Base-by-base conservation (phyloP, 2,113 vertebrate species). In the Mastomys natalensis region DNA sequence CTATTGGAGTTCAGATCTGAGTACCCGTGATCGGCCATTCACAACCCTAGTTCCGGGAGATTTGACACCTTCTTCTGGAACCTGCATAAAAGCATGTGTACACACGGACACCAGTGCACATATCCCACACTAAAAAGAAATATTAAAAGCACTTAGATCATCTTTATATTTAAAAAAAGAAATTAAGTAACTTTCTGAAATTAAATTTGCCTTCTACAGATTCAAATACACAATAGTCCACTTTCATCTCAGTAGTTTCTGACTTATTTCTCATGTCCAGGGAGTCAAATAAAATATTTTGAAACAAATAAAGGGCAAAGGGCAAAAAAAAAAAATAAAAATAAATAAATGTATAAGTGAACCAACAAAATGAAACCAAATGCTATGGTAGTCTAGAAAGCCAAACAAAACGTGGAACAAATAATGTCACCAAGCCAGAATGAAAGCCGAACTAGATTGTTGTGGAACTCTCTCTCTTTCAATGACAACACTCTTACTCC, bases 241-340 rank as follows among this genome's bases (percentile, higher is more conserved):
- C 74, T 34, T 68, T 45, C 77, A n/a, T 53, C 34, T 80, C 3
- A 60, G 3, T 73, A n/a, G 78, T 64, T 64, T 11, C 58, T 68
- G 80, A n/a, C 15, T 3, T 40, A 72, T 88, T 89, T 31, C 3
- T 16, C 78, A 24, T 58, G 12, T 51, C 3, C 29, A 53, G 9
- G 34, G 43, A 84, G 3, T 15, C 19, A 93, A 90, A 84, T 72
- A 84, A 87, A 82, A 26, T 0, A 21, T 94, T 78, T 45, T 15
- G 70, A 34, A 58, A 5, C 4, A 89, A 84, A 72, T 80, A 81
- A 90, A 95, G 68, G 43, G 26, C 48, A 95, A 91, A 95, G 90
- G 19, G 2, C 40, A 51, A 89, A 90, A 62, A 34, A 29, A 29
- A 11, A 29, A 64, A 31, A 34, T 5, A 13, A 31, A 66, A 87